phyloP scores from a whole-genome alignment of 2,888 invertebrate genomes.

The Eudasyphora cyanicolor region DNA sequence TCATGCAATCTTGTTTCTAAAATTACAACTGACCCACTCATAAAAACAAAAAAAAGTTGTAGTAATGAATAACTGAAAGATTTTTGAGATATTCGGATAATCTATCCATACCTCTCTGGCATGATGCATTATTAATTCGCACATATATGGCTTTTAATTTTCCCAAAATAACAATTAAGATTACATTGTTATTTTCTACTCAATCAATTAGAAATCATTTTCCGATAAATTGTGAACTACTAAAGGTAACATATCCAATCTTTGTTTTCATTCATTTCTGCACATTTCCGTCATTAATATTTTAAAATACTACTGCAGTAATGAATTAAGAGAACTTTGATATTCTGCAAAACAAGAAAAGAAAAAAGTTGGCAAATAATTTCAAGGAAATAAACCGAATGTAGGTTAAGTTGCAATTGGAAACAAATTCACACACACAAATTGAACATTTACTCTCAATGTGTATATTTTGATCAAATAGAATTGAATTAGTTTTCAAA shows the following conservation, averaged over 20 bases:
- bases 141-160: no score
- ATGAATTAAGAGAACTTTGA: constrained; percentile 28
- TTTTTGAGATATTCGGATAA: no score
- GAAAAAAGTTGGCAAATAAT: constrained; percentile 17
- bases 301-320: constrained; percentile 60
- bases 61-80: no score
- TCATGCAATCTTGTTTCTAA: no score
- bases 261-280: constrained; percentile 41
- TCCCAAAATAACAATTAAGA: constrained; percentile 3
- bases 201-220: constrained; percentile 3
- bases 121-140: no score
- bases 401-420: constrained; percentile 8
- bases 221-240: not conserved
- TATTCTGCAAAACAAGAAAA: not conserved
- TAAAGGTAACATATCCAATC: not conserved
- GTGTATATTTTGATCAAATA: not conserved
- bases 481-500: not conserved
- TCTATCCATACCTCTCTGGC: no score
- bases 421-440: not conserved
- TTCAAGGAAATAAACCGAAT: not conserved
- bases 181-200: constrained; percentile 1
- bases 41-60: no score
- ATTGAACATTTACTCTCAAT: not conserved
- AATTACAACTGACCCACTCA: no score
- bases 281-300: constrained; percentile 59